A percentile compares a stretch with the other conserved stretches of the same genome.
Evolutionary conservation across 2,888 invertebrate genomes (phyloP).

Genomic region (Pecten maximus): DNA sequence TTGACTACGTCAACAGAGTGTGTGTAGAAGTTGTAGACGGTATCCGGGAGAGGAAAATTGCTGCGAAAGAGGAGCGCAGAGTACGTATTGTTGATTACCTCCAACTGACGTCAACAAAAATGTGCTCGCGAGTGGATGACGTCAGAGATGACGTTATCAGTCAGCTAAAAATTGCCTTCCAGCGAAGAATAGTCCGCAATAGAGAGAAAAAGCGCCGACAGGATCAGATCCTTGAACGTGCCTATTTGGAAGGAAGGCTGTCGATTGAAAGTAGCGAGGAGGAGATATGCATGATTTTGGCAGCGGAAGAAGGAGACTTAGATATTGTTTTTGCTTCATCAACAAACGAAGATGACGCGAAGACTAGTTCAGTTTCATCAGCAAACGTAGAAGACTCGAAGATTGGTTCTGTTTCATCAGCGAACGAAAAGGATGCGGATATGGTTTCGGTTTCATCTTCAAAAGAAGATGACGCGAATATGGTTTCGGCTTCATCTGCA

Average conservation of each 20-base stretch:
- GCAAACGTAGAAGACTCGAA: no score
- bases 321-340: no score
- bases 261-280: no score
- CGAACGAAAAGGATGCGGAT: neutral
- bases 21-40: constrained; percentile 59
- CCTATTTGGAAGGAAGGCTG: no score
- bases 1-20: constrained; percentile 40
- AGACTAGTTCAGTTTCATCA: no score
- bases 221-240: neutral
- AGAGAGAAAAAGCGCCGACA: constrained; percentile 55
- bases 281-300: no score
- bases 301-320: no score
- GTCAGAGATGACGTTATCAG: constrained; percentile 58
- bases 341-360: no score
- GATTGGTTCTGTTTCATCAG: no score
- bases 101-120: constrained; percentile 37
- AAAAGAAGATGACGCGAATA: neutral
- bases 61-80: constrained; percentile 55
- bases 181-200: constrained; percentile 55
- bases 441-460: neutral
- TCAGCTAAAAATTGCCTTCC: constrained; percentile 59
- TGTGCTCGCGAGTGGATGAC: constrained; percentile 56
- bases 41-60: constrained; percentile 49
- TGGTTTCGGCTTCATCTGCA: neutral
- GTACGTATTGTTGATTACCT: constrained; percentile 54